Conservation (phyloP, 2,888 invertebrate genomes). For the Hemaris fuciformis region DNA sequence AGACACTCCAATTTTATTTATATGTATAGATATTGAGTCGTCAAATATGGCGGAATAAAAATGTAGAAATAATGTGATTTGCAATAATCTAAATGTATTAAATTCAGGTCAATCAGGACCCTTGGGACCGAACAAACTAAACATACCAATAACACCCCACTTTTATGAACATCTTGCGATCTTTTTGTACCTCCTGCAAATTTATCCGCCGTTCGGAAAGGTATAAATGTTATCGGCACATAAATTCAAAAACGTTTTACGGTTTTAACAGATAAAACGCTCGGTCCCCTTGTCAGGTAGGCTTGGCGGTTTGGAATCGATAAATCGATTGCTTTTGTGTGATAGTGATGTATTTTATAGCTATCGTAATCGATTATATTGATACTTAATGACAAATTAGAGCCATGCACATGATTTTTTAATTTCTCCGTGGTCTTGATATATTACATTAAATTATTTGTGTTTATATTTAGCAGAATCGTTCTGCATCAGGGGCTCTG, state of each 20-base stretch:
- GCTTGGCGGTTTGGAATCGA: background rate
- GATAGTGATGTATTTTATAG: too few species aligned
- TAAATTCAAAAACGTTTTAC: conserved; percentile 30
- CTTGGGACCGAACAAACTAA: background rate
- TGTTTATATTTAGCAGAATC: too few species aligned
- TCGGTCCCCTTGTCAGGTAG: background rate
- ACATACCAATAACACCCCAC: background rate
- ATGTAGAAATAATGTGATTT: background rate
- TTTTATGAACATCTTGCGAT: background rate
- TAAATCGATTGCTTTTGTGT: too few species aligned
- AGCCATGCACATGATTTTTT: too few species aligned
- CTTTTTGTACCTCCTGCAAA: conserved; percentile 23
- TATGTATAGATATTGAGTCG: too few species aligned
- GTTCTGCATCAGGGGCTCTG: too few species aligned
- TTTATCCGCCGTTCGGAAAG: conserved; percentile 28
- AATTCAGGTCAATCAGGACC: background rate
- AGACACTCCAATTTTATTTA: too few species aligned
- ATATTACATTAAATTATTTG: too few species aligned
- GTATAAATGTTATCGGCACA: conserved; percentile 36
- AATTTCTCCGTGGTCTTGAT: background rate
- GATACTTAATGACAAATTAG: too few species aligned
- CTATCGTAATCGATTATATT: too few species aligned
- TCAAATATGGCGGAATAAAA: too few species aligned
- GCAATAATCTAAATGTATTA: background rate
- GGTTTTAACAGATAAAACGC: conserved; percentile 26